Evolutionary conservation across 2,113 vertebrate genomes (phyloP), one percentile per base, ranked within the genome.

Genomic region (Indri indri): DNA sequence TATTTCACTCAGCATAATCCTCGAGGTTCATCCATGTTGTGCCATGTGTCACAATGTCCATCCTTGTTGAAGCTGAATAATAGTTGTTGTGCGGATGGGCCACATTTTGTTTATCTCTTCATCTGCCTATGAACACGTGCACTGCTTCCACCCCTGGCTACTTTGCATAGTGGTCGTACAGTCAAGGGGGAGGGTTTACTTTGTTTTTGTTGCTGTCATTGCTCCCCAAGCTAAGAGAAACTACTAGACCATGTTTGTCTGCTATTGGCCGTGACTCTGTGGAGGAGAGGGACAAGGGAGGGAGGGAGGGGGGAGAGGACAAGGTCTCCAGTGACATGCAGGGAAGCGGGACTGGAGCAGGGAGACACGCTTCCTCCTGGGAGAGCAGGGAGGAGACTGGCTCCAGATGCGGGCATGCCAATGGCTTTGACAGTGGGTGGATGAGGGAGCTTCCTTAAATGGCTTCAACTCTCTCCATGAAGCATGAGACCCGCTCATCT

Each of bases 241-340:
- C 40, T 27, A 32, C n/a, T 27, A 40, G 52, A 79, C 17, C 3
- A 22, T 57, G 8, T 16, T 47, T 65, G 32, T n/a, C 4, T 88
- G 59, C 25, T 13, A 4, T 11, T 50, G 74, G 50, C 23, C 5
- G 52, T 87, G 82, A 61, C 11, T 92, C 52, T 76, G 16, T 42
- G 30, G 61, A 47, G 76, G 73, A 57, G 22, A n/a, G 12, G 42
- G 27, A 63, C 1, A 1, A 27, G 0, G 52, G n/a, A 37, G 50
- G 17, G 57, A 40, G 3, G 22, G 22, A 52, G 30, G 14, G 50
- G 17, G 25, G 23, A 40, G 61, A 77, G 71, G 34, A 11, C 23
- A 40, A 7, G 25, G 4, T 30, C 68, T 25, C 0, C 25, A 25
- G 8, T 59, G 27, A 32, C 54, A 16, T 0, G 0, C 30, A 54